A percentile compares a stretch with the other conserved stretches of the same genome.
These are phyloP conservation scores for Chelonus formosanus DNA, from an alignment of 2,888 invertebrate genomes.

Conservation along the genomic window DNA sequence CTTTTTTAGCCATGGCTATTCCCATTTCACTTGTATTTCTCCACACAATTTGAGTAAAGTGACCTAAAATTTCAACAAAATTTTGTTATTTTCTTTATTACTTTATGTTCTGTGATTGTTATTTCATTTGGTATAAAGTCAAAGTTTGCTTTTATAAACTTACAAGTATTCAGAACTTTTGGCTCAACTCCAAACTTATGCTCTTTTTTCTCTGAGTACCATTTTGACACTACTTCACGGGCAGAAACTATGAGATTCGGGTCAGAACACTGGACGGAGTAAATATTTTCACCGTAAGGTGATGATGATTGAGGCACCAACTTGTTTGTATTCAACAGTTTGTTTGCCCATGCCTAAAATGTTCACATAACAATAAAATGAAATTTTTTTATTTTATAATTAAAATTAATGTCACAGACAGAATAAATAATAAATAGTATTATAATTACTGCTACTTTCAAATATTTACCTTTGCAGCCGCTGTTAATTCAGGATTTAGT, in stretches of 20 bases:
- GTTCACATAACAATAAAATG: constrained; percentile 25
- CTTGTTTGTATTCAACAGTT: constrained; percentile 60
- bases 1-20: constrained; percentile 75
- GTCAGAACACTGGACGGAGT: constrained; percentile 75
- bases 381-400: constrained; percentile 12
- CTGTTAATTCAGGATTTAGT: constrained; percentile 67
- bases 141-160: constrained; percentile 61
- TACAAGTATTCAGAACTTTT: constrained; percentile 71
- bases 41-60: constrained; percentile 83
- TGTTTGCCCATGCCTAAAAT: constrained; percentile 60
- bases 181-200: constrained; percentile 76
- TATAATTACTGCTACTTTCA: no score
- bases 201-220: constrained; percentile 80
- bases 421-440: no score
- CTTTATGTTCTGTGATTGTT: constrained; percentile 13
- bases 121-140: constrained; percentile 26
- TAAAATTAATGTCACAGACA: background rate
- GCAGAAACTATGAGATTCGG: constrained; percentile 73
- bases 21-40: constrained; percentile 78
- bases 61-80: constrained; percentile 57
- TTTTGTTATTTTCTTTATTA: constrained; percentile 5
- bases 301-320: constrained; percentile 60
- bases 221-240: constrained; percentile 76
- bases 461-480: constrained; percentile 56
- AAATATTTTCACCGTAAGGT: constrained; percentile 73